Conservation (phyloP, 2,113 vertebrate species). For the Microtus montanus region DNA sequence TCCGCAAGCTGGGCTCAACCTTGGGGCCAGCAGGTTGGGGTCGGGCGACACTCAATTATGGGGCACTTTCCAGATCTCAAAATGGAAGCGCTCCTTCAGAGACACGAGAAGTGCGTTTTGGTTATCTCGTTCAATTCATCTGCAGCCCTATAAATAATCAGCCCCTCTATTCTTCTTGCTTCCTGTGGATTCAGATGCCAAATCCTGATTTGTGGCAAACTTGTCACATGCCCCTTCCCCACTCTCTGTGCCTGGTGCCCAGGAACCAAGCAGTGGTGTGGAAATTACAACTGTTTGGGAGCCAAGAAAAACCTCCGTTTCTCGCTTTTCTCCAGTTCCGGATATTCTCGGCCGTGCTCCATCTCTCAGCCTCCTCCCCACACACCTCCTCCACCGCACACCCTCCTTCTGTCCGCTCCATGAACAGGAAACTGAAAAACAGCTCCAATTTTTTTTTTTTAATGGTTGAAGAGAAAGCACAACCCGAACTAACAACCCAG, state of each 20-base stretch:
- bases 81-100: constrained; percentile 84
- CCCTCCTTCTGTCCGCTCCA: constrained; percentile 70
- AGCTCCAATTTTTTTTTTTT: constrained; percentile 61
- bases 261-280: constrained; percentile 84
- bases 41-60: constrained; percentile 76
- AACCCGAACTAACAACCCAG: constrained; percentile 62
- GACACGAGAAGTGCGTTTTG: constrained; percentile 76
- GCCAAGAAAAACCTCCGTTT: constrained; percentile 84
- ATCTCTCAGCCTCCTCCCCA: constrained; percentile 71
- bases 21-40: constrained; percentile 77
- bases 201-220: constrained; percentile 75
- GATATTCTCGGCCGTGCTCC: constrained; percentile 79
- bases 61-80: constrained; percentile 84
- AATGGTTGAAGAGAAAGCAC: constrained; percentile 68
- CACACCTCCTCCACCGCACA: constrained; percentile 76
- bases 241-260: constrained; percentile 83
- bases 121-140: constrained; percentile 81
- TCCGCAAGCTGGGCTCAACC: constrained; percentile 83
- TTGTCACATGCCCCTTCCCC: constrained; percentile 83
- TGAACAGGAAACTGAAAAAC: constrained; percentile 72
- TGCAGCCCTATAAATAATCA: constrained; percentile 87
- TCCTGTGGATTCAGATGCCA: constrained; percentile 83
- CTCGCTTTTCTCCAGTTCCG: constrained; percentile 83
- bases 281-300: constrained; percentile 84
- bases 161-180: constrained; percentile 79